A percentile compares a stretch with the other conserved stretches of the same genome.
phyloP scores from a whole-genome alignment of 2,797 vertebrate species.

The Peromyscus attwateri region DNA sequence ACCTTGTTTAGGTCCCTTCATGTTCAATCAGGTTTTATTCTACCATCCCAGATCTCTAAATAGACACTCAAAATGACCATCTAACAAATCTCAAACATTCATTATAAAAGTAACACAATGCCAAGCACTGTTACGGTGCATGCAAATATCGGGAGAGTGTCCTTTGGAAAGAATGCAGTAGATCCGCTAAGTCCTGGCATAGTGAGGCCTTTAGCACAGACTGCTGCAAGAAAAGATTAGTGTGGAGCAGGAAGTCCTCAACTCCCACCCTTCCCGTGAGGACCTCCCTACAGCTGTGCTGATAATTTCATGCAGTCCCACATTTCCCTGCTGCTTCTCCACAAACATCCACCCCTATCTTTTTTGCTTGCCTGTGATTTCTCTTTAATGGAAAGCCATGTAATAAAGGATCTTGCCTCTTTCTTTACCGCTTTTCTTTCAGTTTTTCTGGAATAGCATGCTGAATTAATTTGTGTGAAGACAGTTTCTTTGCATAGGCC shows the following conservation, averaged over 20 bases:
- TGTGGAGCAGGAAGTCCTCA: background rate
- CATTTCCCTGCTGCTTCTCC: background rate
- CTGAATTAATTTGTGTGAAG: slow-evolving; percentile 13
- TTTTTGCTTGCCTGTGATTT: background rate
- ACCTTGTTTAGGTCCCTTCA: background rate
- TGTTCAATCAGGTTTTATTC: background rate
- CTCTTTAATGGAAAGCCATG: background rate
- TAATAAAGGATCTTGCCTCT: background rate
- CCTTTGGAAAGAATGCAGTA: background rate
- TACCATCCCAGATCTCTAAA: background rate
- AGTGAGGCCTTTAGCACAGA: background rate
- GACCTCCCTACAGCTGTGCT: background rate
- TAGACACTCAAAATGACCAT: background rate
- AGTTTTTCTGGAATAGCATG: background rate
- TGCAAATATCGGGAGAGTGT: background rate
- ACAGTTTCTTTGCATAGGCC: background rate
- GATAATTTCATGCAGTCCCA: background rate
- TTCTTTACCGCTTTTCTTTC: background rate
- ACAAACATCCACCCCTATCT: background rate
- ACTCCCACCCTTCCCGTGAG: background rate
- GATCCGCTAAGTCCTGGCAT: background rate
- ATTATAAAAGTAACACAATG: background rate
- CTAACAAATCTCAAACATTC: background rate
- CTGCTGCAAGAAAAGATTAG: background rate
- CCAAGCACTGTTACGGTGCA: accelerated